These are phyloP conservation scores for Chaunax sp. DNA, from an alignment of 2,797 vertebrate species.

Conservation along the genomic window DNA sequence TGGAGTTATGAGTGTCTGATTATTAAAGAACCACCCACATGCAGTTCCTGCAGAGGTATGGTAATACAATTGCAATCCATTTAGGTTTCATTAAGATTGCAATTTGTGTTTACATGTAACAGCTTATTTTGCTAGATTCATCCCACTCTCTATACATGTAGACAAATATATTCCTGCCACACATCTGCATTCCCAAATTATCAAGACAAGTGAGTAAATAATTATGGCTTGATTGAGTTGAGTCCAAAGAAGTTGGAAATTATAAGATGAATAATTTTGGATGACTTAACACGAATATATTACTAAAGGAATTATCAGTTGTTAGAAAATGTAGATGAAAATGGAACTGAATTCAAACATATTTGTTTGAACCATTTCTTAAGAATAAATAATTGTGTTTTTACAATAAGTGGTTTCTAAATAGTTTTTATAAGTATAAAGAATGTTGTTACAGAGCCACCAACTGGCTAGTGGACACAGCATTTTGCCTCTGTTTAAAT, in stretches of 20 bases:
- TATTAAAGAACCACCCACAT: background rate
- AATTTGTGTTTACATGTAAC: too few species aligned
- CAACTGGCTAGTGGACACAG: constrained; percentile 52
- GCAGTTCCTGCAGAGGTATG: too few species aligned
- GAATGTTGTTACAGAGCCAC: constrained; percentile 31
- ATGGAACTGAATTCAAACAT: too few species aligned
- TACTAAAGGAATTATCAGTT: background rate
- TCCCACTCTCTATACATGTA: too few species aligned
- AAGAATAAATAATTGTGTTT: too few species aligned
- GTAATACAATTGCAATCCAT: background rate
- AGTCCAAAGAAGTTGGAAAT: background rate
- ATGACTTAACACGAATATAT: background rate
- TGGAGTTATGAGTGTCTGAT: background rate
- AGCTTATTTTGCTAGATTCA: too few species aligned
- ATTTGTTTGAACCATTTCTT: too few species aligned
- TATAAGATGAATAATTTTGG: background rate
- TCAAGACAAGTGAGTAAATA: background rate
- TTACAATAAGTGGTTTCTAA: constrained; percentile 13
- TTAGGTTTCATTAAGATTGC: background rate
- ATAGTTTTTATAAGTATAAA: constrained; percentile 28
- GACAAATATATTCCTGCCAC: background rate
- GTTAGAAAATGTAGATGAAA: background rate
- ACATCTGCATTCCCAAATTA: background rate
- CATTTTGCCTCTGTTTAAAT: constrained; percentile 35
- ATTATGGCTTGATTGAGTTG: background rate